Evolutionary conservation across 2,113 vertebrate species (phyloP).

Genomic region (Strix uralensis): DNA sequence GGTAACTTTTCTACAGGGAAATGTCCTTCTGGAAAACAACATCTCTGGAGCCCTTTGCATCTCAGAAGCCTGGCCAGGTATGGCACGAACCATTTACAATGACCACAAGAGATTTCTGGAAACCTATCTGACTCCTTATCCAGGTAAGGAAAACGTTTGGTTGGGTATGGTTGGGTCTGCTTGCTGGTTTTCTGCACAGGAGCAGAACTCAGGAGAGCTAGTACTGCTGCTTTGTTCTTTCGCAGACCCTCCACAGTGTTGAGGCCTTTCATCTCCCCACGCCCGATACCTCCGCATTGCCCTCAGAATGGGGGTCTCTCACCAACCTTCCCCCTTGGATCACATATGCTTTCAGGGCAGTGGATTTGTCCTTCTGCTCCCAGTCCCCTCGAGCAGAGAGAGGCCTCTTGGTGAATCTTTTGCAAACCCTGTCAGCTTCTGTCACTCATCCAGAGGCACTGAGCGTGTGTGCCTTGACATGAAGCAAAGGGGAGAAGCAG

Average conservation of each 20-base stretch:
- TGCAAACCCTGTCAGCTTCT: not conserved
- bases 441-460: not conserved
- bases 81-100: conserved; percentile 81
- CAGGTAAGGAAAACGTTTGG: conserved; percentile 57
- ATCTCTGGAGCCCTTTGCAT: conserved; percentile 80
- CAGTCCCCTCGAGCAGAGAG: not conserved
- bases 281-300: not conserved
- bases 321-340: not conserved
- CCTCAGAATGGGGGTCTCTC: not conserved
- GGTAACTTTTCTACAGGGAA: conserved; percentile 62
- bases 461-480: not conserved
- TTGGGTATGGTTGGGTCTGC: not conserved
- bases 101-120: conserved; percentile 78
- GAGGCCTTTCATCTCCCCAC: not conserved
- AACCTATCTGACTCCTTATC: conserved; percentile 77
- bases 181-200: not conserved
- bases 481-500: not conserved
- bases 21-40: conserved; percentile 64
- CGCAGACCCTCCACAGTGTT: not conserved
- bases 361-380: not conserved
- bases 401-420: not conserved
- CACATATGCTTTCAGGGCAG: not conserved
- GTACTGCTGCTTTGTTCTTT: not conserved
- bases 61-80: conserved; percentile 81
- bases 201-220: not conserved